A percentile compares a stretch with the other conserved stretches of the same genome.
Conservation (phyloP, 2,888 invertebrate species). For the Campopleginae sp. region DNA sequence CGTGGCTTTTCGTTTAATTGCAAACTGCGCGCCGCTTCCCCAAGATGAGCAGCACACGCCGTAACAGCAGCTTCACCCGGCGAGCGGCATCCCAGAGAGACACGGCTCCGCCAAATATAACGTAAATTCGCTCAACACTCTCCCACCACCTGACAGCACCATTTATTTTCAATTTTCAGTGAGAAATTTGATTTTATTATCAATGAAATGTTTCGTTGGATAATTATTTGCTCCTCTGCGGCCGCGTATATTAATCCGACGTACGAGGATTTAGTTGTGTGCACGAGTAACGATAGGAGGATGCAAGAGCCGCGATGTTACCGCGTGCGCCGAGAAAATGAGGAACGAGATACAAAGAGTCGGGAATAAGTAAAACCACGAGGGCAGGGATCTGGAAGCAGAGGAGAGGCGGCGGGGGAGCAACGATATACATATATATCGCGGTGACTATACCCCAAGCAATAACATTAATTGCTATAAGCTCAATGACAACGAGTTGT, state of each 20-base stretch:
- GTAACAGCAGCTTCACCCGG: slow-evolving; percentile 7
- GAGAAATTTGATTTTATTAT: too few relatives aligned
- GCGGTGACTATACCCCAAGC: slow-evolving; percentile 74
- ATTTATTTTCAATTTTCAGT: too few relatives aligned
- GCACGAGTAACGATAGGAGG: not conserved
- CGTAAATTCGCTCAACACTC: slow-evolving; percentile 9
- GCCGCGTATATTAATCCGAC: not conserved
- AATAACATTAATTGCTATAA: slow-evolving; percentile 82
- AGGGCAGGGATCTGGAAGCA: slow-evolving; percentile 20
- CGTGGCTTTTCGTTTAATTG: slow-evolving; percentile 80
- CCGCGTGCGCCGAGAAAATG: not conserved
- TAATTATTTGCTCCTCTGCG: too few relatives aligned
- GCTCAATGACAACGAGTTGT: slow-evolving; percentile 77
- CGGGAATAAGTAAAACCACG: slow-evolving; percentile 13
- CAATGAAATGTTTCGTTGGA: too few relatives aligned
- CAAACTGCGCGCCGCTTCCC: slow-evolving; percentile 79
- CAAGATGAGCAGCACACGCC: slow-evolving; percentile 44
- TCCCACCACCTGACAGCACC: not conserved
- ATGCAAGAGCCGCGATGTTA: not conserved
- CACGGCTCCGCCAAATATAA: not conserved
- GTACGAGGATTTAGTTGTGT: not conserved
- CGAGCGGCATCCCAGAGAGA: too few relatives aligned
- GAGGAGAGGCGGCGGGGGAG: slow-evolving; percentile 3
- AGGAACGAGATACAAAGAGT: not conserved
- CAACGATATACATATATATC: not conserved